Conservation (phyloP, 2,888 invertebrate species). For the Tetheella fluctuosa region DNA sequence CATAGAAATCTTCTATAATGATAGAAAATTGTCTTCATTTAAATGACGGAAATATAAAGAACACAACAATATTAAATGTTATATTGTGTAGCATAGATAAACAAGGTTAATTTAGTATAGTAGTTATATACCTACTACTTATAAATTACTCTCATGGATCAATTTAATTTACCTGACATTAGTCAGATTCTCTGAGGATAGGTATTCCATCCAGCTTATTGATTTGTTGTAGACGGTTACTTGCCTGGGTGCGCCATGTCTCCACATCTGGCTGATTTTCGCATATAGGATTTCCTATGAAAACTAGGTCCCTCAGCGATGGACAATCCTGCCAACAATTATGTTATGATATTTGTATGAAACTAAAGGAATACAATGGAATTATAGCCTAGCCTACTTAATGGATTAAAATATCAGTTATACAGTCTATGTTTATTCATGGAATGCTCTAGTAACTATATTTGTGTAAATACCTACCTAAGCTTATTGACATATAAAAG, state of each 20-base stretch:
- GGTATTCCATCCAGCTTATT: conserved; percentile 92
- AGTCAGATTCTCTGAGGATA: conserved; percentile 81
- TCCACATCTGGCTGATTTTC: conserved; percentile 88
- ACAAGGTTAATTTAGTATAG: not conserved
- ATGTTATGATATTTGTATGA: not conserved
- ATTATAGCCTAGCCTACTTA: too few species aligned
- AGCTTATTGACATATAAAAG: too few species aligned
- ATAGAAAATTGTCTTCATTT: conserved; percentile 36
- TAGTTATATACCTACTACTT: not conserved
- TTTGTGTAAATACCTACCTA: too few species aligned
- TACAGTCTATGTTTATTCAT: too few species aligned
- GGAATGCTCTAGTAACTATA: too few species aligned
- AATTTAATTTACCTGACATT: conserved; percentile 13
- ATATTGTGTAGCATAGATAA: too few species aligned
- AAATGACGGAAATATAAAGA: conserved; percentile 19
- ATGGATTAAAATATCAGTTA: too few species aligned
- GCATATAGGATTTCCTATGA: conserved; percentile 90
- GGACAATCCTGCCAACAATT: conserved; percentile 81
- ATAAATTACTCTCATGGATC: not conserved
- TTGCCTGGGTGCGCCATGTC: conserved; percentile 87
- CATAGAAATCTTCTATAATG: conserved; percentile 38
- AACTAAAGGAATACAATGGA: too few species aligned
- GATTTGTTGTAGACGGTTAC: conserved; percentile 88
- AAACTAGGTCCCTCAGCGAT: conserved; percentile 89
- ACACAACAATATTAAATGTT: too few species aligned